Evolutionary conservation across 2,113 vertebrate species (phyloP).

Genomic region (Ia io): DNA sequence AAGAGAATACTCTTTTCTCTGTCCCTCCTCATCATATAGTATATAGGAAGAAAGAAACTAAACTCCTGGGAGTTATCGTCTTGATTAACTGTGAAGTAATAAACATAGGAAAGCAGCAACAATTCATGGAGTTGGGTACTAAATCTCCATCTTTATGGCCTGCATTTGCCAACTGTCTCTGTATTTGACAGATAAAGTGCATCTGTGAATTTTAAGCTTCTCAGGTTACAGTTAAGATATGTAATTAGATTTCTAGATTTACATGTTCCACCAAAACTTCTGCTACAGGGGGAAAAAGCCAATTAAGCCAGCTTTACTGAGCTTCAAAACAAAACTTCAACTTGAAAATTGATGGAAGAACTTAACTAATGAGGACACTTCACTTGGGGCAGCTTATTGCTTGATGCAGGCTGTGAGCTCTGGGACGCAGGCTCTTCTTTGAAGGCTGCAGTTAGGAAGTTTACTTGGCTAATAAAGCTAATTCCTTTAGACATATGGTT

Average conservation of each 20-base stretch:
- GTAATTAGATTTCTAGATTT: constrained; percentile 78
- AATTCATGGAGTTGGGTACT: constrained; percentile 66
- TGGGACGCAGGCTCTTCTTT: not conserved
- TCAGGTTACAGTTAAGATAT: constrained; percentile 74
- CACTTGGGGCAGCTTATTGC: not conserved
- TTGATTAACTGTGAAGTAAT: constrained; percentile 76
- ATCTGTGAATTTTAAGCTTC: constrained; percentile 79
- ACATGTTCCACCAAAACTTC: constrained; percentile 71
- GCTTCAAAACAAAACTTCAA: constrained; percentile 74
- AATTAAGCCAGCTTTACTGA: constrained; percentile 76
- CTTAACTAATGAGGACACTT: constrained; percentile 1
- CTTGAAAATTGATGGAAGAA: constrained; percentile 60
- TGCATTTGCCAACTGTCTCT: constrained; percentile 79
- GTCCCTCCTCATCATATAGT: constrained; percentile 52
- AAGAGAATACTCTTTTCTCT: not conserved
- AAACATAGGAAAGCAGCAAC: constrained; percentile 78
- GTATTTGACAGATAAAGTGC: constrained; percentile 75
- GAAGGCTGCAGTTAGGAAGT: not conserved
- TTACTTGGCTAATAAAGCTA: constrained; percentile 13
- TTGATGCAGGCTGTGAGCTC: not conserved
- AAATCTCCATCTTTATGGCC: constrained; percentile 79
- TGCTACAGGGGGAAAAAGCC: constrained; percentile 57
- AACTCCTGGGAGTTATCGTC: constrained; percentile 71
- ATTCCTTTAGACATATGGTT: not conserved
- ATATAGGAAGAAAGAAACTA: constrained; percentile 51